Evolutionary conservation across 2,113 vertebrate species (phyloP).

Genomic region (Pelvicachromis taeniatus): DNA sequence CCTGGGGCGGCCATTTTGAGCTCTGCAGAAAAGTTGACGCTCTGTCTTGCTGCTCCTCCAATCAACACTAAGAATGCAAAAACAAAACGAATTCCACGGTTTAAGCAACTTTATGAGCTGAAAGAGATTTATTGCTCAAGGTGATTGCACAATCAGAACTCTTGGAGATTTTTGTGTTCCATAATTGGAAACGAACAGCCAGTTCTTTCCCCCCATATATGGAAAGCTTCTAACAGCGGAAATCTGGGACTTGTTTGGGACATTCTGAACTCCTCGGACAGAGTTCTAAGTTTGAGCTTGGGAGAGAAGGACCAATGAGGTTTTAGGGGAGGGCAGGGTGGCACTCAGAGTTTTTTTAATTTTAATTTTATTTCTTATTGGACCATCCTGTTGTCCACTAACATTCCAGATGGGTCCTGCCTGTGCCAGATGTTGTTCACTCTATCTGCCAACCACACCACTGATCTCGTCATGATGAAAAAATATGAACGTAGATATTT

Average conservation of each 20-base stretch:
- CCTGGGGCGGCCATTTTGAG: conserved; percentile 39
- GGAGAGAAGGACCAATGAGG: conserved; percentile 35
- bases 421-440: conserved; percentile 35
- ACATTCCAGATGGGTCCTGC: conserved; percentile 30
- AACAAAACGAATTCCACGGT: conserved; percentile 20
- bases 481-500: conserved; percentile 36
- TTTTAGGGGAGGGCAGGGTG: conserved; percentile 24
- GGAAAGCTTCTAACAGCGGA: background rate
- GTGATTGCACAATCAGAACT: conserved; percentile 63
- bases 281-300: background rate
- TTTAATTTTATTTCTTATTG: background rate
- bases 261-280: background rate
- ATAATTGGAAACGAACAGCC: background rate
- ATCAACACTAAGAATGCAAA: conserved; percentile 69
- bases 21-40: conserved; percentile 30
- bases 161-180: conserved; percentile 10
- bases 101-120: conserved; percentile 42
- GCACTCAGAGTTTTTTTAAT: background rate
- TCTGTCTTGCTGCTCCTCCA: conserved; percentile 61
- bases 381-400: conserved; percentile 13
- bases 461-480: conserved; percentile 65
- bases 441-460: conserved; percentile 72
- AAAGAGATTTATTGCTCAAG: conserved; percentile 49
- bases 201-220: background rate
- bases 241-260: conserved; percentile 30